Evolutionary conservation across 2,797 vertebrate species (phyloP), one percentile per base, ranked within the genome.

Genomic region (Sylvia borin): DNA sequence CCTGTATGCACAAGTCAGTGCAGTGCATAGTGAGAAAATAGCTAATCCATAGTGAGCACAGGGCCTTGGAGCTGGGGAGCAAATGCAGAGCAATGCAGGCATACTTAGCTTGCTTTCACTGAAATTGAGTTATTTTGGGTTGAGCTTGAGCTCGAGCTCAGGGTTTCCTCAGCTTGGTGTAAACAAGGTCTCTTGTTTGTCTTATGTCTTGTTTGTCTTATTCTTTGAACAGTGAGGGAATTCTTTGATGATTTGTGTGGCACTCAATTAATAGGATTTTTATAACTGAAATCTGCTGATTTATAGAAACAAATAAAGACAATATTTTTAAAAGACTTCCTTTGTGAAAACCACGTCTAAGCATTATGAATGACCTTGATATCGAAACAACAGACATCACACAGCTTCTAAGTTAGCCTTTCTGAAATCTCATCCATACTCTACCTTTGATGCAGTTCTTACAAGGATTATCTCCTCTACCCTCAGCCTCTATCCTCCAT

Each of bases 401-500:
- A 82, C 8, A 3, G 38, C 83, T 86, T 92, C 70, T 75, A 79
- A 92, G 86, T 71, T 91, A 92, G 84, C 84, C 78, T 94, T 91
- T 87, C 87, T 85, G 91, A 87, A 95, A 81, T 88, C 78, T 80
- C 85, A 85, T 89, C 61, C 10, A 5, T 78, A 68, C 38, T 74
- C 47, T 90, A 74, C 47, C 54, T 96, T 95, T 93, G 87, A 91
- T 94, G 78, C 61, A 80, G 75, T 51, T 88, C 81, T 88, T 92
- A 80, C 48, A 88, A 65, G 84, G 92, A 92, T 96, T 94, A 80
- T 73, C 81, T 95, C 43, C 32, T 91, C 70, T 27, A 88, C 76
- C 62, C 83, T 86, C 21, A 17, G 84, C 74, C 53, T 93, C 81
- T 64, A 34, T 75, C 73, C 62, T 84, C 88, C 58, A 2, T 94